Evolutionary conservation across 2,888 invertebrate genomes (phyloP).

Genomic region (Hypolimnas misippus): DNA sequence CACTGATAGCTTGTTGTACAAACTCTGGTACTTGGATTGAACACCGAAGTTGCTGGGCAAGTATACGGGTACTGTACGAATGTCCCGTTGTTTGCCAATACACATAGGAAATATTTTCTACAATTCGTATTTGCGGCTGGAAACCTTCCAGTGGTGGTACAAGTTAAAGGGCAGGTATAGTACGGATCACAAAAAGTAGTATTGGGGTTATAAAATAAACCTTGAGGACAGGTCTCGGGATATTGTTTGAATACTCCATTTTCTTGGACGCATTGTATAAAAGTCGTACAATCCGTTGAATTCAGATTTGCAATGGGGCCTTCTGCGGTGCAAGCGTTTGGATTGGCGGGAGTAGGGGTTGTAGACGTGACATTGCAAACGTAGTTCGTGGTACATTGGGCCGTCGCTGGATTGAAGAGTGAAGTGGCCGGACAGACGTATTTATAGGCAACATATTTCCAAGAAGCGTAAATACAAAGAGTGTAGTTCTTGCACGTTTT

Average conservation of each 20-base stretch:
- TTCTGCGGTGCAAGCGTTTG: conserved; percentile 60
- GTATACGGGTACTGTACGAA: conserved; percentile 63
- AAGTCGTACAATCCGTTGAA: conserved; percentile 62
- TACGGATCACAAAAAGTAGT: conserved; percentile 65
- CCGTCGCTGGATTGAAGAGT: conserved; percentile 64
- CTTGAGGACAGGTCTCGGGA: conserved; percentile 58
- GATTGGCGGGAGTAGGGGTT: conserved; percentile 43
- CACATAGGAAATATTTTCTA: conserved; percentile 69
- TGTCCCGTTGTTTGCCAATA: conserved; percentile 53
- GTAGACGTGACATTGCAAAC: conserved; percentile 54
- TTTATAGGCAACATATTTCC: conserved; percentile 57
- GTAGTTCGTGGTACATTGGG: conserved; percentile 65
- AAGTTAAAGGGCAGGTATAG: conserved; percentile 60
- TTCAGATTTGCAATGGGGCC: conserved; percentile 62
- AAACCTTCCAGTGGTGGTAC: conserved; percentile 67
- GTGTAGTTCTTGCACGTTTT: conserved; percentile 72
- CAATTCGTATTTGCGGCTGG: conserved; percentile 67
- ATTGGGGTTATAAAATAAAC: conserved; percentile 62
- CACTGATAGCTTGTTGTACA: conserved; percentile 73
- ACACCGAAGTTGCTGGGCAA: conserved; percentile 70
- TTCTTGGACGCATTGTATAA: conserved; percentile 64
- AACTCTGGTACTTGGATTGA: conserved; percentile 59
- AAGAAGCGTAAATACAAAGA: conserved; percentile 57
- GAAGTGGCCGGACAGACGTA: conserved; percentile 72
- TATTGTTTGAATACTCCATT: conserved; percentile 59